Evolutionary conservation across 1,140 invertebrate genomes (phyloP).

Genomic region (Ditylenchus dipsaci): DNA sequence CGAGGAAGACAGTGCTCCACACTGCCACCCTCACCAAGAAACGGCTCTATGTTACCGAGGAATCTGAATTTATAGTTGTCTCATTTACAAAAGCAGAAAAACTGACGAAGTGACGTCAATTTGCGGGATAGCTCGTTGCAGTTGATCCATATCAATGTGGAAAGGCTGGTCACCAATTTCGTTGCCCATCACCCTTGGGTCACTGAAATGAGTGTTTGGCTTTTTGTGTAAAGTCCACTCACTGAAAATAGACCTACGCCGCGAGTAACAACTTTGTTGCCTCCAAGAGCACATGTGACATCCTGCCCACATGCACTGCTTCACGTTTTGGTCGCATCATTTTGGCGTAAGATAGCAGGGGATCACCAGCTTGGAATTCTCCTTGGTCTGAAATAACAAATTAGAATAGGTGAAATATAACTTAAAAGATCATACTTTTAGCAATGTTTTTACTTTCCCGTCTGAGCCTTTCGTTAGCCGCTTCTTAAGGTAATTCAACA

Average conservation of each 20-base stretch:
- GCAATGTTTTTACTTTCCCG: slow-evolving; percentile 41
- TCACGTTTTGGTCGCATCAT: slow-evolving; percentile 57
- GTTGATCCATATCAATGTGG: slow-evolving; percentile 41
- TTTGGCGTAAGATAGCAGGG: slow-evolving; percentile 52
- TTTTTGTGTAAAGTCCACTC: background rate
- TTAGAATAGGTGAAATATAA: slow-evolving; percentile 5
- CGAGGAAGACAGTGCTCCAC: slow-evolving; percentile 53
- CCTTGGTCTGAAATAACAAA: slow-evolving; percentile 33
- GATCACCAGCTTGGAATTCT: slow-evolving; percentile 41
- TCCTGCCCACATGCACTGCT: slow-evolving; percentile 41
- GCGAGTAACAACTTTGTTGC: slow-evolving; percentile 49
- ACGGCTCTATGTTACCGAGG: slow-evolving; percentile 42
- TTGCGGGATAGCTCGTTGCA: slow-evolving; percentile 53
- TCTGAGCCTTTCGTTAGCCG: slow-evolving; percentile 17
- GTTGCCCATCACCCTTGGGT: slow-evolving; percentile 6
- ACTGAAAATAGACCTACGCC: slow-evolving; percentile 28
- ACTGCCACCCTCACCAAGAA: slow-evolving; percentile 26
- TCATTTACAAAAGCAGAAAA: slow-evolving; percentile 3
- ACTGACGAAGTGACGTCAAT: slow-evolving; percentile 43
- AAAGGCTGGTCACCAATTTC: background rate
- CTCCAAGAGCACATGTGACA: slow-evolving; percentile 49
- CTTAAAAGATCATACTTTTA: slow-evolving; percentile 24
- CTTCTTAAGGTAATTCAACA: background rate
- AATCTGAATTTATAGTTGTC: slow-evolving; percentile 19
- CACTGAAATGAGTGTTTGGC: slow-evolving; percentile 8